Percentiles rank a stretch among this genome's conserved stretches.
Conservation (phyloP, 1,140 invertebrate species). For the Pantala flavescens region DNA sequence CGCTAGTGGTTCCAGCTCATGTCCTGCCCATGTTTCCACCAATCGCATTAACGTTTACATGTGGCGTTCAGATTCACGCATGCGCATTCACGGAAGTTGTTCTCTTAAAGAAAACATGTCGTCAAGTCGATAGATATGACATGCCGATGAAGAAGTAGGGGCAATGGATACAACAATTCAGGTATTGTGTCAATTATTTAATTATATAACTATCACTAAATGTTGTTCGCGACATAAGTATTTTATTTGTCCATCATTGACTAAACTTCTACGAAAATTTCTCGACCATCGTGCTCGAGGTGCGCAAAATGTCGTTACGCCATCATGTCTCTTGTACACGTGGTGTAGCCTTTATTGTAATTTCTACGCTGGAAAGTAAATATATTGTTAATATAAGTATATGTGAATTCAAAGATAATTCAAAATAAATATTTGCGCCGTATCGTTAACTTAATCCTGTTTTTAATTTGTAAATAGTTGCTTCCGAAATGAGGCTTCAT, state of each 20-base stretch:
- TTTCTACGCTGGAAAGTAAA: neutral
- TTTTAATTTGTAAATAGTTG: neutral
- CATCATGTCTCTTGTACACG: constrained; percentile 1
- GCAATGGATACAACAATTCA: constrained; percentile 9
- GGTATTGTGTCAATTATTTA: neutral
- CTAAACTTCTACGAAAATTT: neutral
- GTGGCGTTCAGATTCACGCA: neutral
- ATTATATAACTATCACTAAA: neutral
- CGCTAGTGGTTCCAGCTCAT: neutral
- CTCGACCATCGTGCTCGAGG: neutral
- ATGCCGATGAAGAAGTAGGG: constrained; percentile 7
- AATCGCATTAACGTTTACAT: neutral
- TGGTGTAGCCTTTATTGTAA: neutral
- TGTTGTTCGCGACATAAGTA: neutral
- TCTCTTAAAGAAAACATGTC: neutral
- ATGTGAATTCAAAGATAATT: too few relatives aligned
- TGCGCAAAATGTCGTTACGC: constrained; percentile 7
- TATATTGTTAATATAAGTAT: too few relatives aligned
- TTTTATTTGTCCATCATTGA: neutral
- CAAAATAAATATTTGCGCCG: too few relatives aligned
- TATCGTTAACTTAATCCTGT: neutral
- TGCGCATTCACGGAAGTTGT: neutral
- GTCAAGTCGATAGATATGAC: constrained; percentile 3
- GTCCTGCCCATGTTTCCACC: neutral
- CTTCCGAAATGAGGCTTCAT: neutral